Percentiles rank a stretch among this genome's conserved stretches.
Evolutionary conservation across 2,797 vertebrate species (phyloP).

Genomic region (Danio tinwini): DNA sequence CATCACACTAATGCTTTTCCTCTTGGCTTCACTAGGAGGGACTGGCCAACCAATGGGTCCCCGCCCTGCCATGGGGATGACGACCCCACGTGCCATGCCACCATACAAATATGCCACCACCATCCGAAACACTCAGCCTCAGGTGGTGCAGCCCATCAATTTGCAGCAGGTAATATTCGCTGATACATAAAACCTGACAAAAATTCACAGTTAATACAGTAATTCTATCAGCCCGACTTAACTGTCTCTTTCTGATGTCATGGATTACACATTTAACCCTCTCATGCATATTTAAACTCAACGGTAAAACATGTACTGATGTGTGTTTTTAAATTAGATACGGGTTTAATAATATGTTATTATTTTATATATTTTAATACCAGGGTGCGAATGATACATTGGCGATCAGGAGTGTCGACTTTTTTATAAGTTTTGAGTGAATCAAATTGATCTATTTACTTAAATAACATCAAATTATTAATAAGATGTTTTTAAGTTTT

Average conservation of each 20-base stretch:
- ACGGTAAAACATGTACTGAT: not conserved
- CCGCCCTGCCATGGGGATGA: slow-evolving; percentile 85
- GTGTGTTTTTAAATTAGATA: not conserved
- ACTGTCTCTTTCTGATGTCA: not conserved
- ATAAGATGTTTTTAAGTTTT: no score
- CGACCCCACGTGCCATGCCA: slow-evolving; percentile 88
- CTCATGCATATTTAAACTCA: not conserved
- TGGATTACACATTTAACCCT: not conserved
- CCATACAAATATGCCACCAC: slow-evolving; percentile 94
- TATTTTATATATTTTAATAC: no score
- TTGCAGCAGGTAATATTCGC: slow-evolving; percentile 85
- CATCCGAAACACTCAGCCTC: slow-evolving; percentile 91
- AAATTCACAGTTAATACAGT: not conserved
- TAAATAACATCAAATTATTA: no score
- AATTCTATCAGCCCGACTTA: not conserved
- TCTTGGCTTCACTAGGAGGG: slow-evolving; percentile 48
- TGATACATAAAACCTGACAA: not conserved
- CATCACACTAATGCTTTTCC: not conserved
- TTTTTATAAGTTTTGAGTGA: no score
- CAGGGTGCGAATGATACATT: no score
- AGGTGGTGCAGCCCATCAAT: slow-evolving; percentile 86
- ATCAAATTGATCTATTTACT: no score
- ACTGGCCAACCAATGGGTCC: slow-evolving; percentile 86
- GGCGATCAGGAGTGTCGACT: no score
- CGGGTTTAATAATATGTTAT: not conserved